Base-by-base conservation (phyloP, 2,888 invertebrate species). In the Scaeva pyrastri region DNA sequence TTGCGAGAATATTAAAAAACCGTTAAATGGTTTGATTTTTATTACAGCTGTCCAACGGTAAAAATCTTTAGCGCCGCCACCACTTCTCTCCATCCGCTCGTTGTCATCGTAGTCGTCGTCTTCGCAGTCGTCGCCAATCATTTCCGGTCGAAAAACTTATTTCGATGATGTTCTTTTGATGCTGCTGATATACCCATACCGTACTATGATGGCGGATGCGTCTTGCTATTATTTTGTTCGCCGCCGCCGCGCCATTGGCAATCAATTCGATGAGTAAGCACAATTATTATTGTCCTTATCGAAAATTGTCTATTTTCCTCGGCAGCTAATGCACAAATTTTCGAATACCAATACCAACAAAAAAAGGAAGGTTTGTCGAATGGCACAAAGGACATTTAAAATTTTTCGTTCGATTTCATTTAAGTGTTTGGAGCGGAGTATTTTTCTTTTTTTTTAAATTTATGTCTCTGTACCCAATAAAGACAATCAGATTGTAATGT, bases 11-110 rank as follows among this genome's bases (percentile, higher is more conserved):
- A 86, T 86, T 78, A 86, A 86, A 86, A 86, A 78, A 66, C 74
- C 86, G 86, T 86, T 74, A 86, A 82, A 86, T 74, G 71, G 70
- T 86, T 78, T 82, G 70, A 77, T 80, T 84, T 75, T 84, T 80
- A 73, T 82, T 77, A 56, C 68, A 58, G 21, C 23, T 68, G 56
- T 68, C 64, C 62, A 62, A 56, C 14, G 16, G n/a, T 41, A 10
- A 21, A 16, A 56, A 56, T 71, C 41, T 56, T 71, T 36, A 23
- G 43, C 36, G 16, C 19, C 36, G n/a, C n/a, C 36, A 48, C 31
- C 31, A 31, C 6, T 31, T 16, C 10, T 16, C 10, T 10, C 48
- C 48, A 43, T 12, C 43, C n/a, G n/a, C 12, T 43, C 5, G 12
- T 43, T 14, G n/a, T n/a, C 43, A 19, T 19, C 58, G 12, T 4